Conservation (phyloP, 2,113 vertebrate genomes). For the Castor canadensis region DNA sequence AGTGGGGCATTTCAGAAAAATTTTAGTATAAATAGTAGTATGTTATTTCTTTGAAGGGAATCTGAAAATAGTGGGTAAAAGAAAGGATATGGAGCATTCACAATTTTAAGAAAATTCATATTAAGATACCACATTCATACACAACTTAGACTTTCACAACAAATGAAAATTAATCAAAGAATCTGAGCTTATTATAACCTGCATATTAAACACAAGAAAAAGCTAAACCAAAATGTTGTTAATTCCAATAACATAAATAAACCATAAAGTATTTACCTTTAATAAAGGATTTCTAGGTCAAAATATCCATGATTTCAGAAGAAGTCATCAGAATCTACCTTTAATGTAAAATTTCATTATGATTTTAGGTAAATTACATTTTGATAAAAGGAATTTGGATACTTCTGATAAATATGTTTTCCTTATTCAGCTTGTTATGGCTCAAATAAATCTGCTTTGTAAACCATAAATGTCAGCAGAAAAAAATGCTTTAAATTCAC, state of each 20-base stretch:
- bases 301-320: slow-evolving; percentile 8
- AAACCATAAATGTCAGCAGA: neutral
- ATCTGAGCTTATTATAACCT: neutral
- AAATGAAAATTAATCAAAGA: neutral
- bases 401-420: neutral
- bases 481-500: neutral
- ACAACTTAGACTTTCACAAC: neutral
- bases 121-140: neutral
- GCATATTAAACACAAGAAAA: slow-evolving; percentile 12
- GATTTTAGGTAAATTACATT: neutral
- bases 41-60: neutral
- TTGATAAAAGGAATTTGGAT: slow-evolving; percentile 8
- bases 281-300: neutral
- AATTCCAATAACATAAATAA: neutral
- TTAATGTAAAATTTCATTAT: neutral
- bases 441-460: neutral
- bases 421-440: neutral
- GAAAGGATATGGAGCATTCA: neutral
- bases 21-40: neutral
- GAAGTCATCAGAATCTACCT: neutral
- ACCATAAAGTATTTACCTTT: neutral
- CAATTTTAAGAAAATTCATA: neutral
- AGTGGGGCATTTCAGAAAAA: slow-evolving; percentile 56
- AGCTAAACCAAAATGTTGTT: slow-evolving; percentile 28
- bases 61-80: neutral